A percentile compares a stretch with the other conserved stretches of the same genome.
phyloP scores from a whole-genome alignment of 2,888 invertebrate species.

The Ochlodes sylvanus region DNA sequence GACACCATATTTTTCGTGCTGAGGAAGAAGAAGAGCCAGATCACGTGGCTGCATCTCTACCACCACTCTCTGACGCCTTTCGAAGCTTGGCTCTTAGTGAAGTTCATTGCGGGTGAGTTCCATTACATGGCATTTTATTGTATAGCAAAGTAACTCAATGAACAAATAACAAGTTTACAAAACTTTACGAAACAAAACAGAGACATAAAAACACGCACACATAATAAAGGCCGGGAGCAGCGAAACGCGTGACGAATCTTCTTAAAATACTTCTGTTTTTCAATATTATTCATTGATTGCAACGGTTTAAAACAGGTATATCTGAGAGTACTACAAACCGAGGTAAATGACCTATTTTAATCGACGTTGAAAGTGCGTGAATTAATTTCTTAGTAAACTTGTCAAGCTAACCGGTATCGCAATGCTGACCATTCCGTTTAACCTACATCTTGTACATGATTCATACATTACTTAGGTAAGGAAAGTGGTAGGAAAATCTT shows the following conservation, averaged over 20 bases:
- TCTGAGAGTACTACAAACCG: not conserved
- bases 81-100: conserved; percentile 91
- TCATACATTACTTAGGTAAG: conserved; percentile 12
- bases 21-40: conserved; percentile 93
- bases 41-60: conserved; percentile 93
- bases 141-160: too few species aligned
- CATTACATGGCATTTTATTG: not conserved
- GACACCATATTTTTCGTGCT: conserved; percentile 95
- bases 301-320: too few species aligned
- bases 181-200: too few species aligned
- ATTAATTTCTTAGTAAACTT: conserved; percentile 13
- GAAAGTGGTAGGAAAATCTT: conserved; percentile 4
- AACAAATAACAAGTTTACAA: too few species aligned
- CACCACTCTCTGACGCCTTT: conserved; percentile 92
- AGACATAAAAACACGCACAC: too few species aligned
- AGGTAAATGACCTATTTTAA: conserved; percentile 10
- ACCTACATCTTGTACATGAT: conserved; percentile 14
- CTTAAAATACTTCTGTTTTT: too few species aligned
- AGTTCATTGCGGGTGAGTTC: conserved; percentile 88
- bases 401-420: conserved; percentile 19
- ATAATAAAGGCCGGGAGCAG: too few species aligned
- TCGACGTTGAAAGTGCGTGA: conserved; percentile 19
- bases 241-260: too few species aligned
- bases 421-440: conserved; percentile 3
- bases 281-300: too few species aligned